A percentile compares a stretch with the other conserved stretches of the same genome.
These are phyloP conservation scores for Diarsia rubi DNA, from an alignment of 2,888 invertebrate species.

Conservation along the genomic window DNA sequence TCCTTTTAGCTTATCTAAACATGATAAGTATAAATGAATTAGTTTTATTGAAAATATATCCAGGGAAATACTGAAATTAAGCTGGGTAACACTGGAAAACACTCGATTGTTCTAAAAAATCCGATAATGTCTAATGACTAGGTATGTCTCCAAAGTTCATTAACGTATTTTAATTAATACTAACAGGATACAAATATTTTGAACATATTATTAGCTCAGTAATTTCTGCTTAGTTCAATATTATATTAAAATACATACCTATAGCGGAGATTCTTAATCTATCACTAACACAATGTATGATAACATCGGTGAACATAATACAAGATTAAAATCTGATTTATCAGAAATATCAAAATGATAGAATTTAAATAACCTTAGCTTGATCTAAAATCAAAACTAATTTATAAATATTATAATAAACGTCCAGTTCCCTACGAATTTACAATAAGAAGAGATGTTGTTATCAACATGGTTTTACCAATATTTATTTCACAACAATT, in stretches of 20 bases:
- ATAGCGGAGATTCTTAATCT: neutral
- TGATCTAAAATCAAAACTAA: neutral
- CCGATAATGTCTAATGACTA: neutral
- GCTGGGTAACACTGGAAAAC: neutral
- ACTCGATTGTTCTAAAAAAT: neutral
- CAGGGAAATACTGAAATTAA: neutral
- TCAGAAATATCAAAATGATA: neutral
- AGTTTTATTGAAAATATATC: neutral
- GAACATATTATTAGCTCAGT: neutral
- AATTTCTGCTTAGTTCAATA: neutral
- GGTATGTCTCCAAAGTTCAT: neutral
- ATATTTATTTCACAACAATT: neutral
- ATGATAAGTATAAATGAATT: neutral
- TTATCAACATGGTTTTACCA: neutral
- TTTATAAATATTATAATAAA: neutral
- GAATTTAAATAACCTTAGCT: neutral
- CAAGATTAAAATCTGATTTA: constrained; percentile 8
- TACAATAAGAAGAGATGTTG: neutral
- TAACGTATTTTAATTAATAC: neutral
- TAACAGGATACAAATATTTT: constrained; percentile 4
- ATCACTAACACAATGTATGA: neutral
- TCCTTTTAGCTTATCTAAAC: neutral
- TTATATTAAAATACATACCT: neutral
- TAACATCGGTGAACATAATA: neutral
- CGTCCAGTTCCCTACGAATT: neutral